These are phyloP conservation scores for Aradophagus sp. DNA, from an alignment of 1,140 invertebrate species.

Conservation along the genomic window DNA sequence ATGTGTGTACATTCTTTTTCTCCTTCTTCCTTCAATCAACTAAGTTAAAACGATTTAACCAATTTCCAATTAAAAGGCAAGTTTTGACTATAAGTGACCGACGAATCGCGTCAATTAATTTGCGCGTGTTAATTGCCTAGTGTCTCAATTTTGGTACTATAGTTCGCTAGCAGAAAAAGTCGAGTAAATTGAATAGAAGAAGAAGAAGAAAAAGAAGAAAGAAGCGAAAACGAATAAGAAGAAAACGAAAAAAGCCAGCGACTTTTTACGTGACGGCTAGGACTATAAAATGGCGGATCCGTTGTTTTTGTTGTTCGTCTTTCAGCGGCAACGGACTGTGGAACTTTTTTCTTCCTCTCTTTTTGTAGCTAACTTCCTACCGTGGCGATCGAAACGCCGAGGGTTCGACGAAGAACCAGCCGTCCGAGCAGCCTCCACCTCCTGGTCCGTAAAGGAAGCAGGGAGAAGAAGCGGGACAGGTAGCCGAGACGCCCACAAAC, in stretches of 20 bases:
- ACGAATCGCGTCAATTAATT: too few relatives aligned
- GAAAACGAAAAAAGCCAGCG: constrained; percentile 12
- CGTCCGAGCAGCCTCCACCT: constrained; percentile 45
- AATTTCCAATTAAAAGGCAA: too few relatives aligned
- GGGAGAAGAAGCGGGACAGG: constrained; percentile 66
- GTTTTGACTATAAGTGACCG: too few relatives aligned
- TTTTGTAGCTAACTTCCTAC: constrained; percentile 58
- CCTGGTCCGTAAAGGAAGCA: constrained; percentile 54
- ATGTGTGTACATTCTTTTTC: too few relatives aligned
- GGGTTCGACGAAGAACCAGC: constrained; percentile 54
- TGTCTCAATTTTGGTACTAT: too few relatives aligned
- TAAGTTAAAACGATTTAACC: too few relatives aligned
- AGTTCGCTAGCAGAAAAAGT: too few relatives aligned
- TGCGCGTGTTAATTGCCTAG: too few relatives aligned
- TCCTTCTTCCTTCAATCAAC: too few relatives aligned
- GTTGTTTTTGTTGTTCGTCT: constrained; percentile 45
- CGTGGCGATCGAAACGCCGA: constrained; percentile 58
- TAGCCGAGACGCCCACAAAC: constrained; percentile 73
- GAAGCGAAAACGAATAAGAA: too few relatives aligned
- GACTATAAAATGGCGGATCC: constrained; percentile 50
- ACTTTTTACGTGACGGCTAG: constrained; percentile 21
- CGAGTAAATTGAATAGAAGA: too few relatives aligned
- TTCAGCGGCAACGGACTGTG: constrained; percentile 26
- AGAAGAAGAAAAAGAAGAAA: too few relatives aligned
- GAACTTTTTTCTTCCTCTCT: constrained; percentile 51